Evolutionary conservation across 2,113 vertebrate genomes (phyloP).

Genomic region (Oryzias melastigma): DNA sequence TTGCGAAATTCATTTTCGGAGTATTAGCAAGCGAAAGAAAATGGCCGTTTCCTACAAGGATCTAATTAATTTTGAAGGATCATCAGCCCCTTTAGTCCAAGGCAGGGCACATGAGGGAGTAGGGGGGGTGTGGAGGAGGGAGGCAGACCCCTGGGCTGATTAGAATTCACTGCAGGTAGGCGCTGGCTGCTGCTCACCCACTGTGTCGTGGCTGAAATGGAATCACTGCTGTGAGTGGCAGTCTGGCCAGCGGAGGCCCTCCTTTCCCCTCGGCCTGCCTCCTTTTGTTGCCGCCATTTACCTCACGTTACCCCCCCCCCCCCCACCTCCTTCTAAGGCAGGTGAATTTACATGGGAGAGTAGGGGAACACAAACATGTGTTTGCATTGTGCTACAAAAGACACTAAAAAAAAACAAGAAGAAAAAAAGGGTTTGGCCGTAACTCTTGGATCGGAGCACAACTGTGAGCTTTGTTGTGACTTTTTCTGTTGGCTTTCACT

Average conservation of each 20-base stretch:
- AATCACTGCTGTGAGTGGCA: conserved; percentile 80
- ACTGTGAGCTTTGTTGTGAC: too few relatives aligned
- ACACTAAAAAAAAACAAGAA: conserved; percentile 4
- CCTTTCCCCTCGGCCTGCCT: conserved; percentile 57
- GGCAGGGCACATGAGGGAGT: conserved; percentile 73
- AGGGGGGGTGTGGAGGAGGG: conserved; percentile 77
- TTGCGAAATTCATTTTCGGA: conserved; percentile 47
- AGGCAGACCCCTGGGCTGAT: conserved; percentile 93
- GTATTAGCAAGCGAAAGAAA: conserved; percentile 84
- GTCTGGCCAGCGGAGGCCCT: conserved; percentile 73
- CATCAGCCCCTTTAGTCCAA: conserved; percentile 92
- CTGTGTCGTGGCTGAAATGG: conserved; percentile 92
- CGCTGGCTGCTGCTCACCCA: conserved; percentile 96
- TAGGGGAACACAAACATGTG: conserved; percentile 47
- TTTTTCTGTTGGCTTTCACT: conserved; percentile 11
- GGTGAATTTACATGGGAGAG: conserved; percentile 69
- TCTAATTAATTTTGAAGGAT: conserved; percentile 99
- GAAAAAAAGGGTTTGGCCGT: neutral
- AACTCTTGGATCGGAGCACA: too few relatives aligned
- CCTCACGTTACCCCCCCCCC: conserved; percentile 69
- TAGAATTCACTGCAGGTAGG: conserved; percentile 99
- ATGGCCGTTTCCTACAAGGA: conserved; percentile 85
- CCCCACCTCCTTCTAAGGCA: conserved; percentile 34
- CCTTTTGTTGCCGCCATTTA: conserved; percentile 74
- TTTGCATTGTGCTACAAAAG: conserved; percentile 50